Evolutionary conservation across 2,797 vertebrate genomes (phyloP), one percentile per base, ranked within the genome.

Genomic region (Perodicticus potto): DNA sequence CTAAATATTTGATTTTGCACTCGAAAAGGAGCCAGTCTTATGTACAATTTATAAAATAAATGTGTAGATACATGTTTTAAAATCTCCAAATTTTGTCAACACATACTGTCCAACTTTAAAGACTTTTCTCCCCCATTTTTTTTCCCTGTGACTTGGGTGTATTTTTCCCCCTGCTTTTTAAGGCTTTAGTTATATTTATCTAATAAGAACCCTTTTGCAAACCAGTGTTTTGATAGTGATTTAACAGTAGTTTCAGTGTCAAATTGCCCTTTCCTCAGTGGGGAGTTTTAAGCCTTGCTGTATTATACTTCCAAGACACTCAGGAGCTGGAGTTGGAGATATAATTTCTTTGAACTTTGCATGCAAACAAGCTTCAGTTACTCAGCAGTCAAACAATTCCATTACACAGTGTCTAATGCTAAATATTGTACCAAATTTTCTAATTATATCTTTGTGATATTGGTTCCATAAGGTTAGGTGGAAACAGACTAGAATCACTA

Each of bases 341-440:
- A 98, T 95, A 99, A 98, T 98, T 98, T 98, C 98, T 99, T 99
- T 99, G 98, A 99, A 99, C 98, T 98, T 98, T 97, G 98, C 98
- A 98, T 98, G 98, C 98, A 98, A 98, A 98, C 98, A 98, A 98
- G 97, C 98, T 98, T 97, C 97, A 97, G 98, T 98, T 98, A 98
- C 97, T 98, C 96, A 97, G 98, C 97, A 98, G 98, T 98, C 98
- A 98, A 98, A 98, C 98, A 98, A 98, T 98, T 98, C 98, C 98
- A 98, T 98, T 98, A 98, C 98, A 98, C 94, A 96, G 98, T 87
- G 96, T 98, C 98, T 96, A 97, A 96, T 96, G 95, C 97, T 98
- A 97, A 98, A 98, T 97, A 98, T 98, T 98, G 97, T 97, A 98
- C 97, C 97, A 94, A 98, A 98, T 97, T 98, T 98, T 98, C 98